Percentiles rank a stretch among this genome's conserved stretches.
These are phyloP conservation scores for Paedocypris micromegethes DNA, from an alignment of 2,797 vertebrate species.

Conservation along the genomic window DNA sequence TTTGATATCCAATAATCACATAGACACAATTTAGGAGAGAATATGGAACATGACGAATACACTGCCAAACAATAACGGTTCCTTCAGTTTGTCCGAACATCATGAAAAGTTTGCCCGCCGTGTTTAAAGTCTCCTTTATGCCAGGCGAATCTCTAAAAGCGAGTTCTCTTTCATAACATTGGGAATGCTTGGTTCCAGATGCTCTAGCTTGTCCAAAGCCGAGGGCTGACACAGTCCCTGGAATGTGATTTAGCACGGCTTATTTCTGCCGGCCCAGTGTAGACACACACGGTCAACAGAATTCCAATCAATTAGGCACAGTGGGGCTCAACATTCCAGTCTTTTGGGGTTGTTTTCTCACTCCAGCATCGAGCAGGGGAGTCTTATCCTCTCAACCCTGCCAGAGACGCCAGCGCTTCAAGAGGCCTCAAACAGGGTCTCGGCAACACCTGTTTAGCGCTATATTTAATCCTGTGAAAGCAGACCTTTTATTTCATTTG, in stretches of 20 bases:
- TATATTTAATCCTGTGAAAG: conserved; percentile 52
- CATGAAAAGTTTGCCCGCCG: conserved; percentile 6
- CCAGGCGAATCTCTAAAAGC: conserved; percentile 11
- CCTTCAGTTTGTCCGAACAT: neutral
- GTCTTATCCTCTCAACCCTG: conserved; percentile 44
- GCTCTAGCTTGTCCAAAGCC: conserved; percentile 31
- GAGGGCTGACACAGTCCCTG: conserved; percentile 31
- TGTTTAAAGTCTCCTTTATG: conserved; percentile 11
- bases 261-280: conserved; percentile 37
- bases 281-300: conserved; percentile 50
- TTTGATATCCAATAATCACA: too few species aligned
- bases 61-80: too few species aligned
- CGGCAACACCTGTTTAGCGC: conserved; percentile 54
- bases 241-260: conserved; percentile 44
- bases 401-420: conserved; percentile 53
- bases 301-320: conserved; percentile 67
- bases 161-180: neutral
- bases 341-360: conserved; percentile 54
- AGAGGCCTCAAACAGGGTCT: conserved; percentile 53
- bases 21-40: too few species aligned
- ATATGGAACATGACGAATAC: too few species aligned
- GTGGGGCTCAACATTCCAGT: conserved; percentile 60
- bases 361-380: conserved; percentile 48
- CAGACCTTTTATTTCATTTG: conserved; percentile 10
- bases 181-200: conserved; percentile 16